Percentiles rank a stretch among this genome's conserved stretches.
Evolutionary conservation across 2,797 vertebrate species (phyloP).

Genomic region (Muraenolepis orangiensis): DNA sequence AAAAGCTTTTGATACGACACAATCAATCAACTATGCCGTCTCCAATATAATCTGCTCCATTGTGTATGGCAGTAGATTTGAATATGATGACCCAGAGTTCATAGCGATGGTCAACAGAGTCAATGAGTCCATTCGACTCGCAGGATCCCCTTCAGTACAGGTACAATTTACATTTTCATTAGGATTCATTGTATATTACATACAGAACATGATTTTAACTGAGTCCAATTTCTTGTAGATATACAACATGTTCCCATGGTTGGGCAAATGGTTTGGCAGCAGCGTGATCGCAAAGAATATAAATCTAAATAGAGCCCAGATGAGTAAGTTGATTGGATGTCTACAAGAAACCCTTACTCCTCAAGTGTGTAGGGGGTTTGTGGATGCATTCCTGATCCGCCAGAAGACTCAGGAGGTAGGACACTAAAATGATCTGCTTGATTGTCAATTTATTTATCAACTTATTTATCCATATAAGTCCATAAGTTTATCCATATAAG

Average conservation of each 20-base stretch:
- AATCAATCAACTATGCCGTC: conserved; percentile 35
- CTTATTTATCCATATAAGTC: too few relatives aligned
- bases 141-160: conserved; percentile 46
- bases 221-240: neutral
- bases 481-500: too few relatives aligned
- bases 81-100: conserved; percentile 46
- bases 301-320: conserved; percentile 1
- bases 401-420: conserved; percentile 18
- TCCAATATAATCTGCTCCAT: conserved; percentile 54
- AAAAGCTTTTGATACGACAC: conserved; percentile 52
- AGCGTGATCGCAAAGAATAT: neutral
- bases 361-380: conserved; percentile 30
- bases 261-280: conserved; percentile 13
- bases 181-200: neutral
- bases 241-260: conserved; percentile 31
- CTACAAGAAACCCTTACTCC: conserved; percentile 26
- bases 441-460: neutral
- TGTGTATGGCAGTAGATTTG: conserved; percentile 52
- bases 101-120: conserved; percentile 39
- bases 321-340: neutral
- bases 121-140: conserved; percentile 39
- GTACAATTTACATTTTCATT: conserved; percentile 31
- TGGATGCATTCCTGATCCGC: conserved; percentile 34
- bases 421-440: neutral
- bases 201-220: neutral